phyloP scores from a whole-genome alignment of 1,140 invertebrate species.

The Caenorhabditis inopinata region DNA sequence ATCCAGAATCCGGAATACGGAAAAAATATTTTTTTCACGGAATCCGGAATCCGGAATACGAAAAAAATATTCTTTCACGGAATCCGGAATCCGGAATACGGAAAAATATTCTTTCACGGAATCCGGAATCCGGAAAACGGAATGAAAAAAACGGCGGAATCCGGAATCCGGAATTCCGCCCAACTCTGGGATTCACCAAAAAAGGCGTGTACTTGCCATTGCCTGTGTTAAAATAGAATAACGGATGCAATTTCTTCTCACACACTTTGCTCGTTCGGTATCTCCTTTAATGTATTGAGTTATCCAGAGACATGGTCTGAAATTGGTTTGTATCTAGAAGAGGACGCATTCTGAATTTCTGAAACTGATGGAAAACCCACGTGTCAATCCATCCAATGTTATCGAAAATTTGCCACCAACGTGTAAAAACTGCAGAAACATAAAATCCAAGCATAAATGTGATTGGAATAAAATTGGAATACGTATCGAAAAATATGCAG shows the following conservation, averaged over 20 bases:
- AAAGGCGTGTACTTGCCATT: background rate
- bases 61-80: no score
- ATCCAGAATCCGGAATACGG: no score
- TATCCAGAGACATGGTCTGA: constrained; percentile 55
- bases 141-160: no score
- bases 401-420: constrained; percentile 59
- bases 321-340: constrained; percentile 8
- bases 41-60: no score
- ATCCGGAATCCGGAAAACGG: no score
- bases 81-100: no score
- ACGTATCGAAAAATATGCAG: constrained; percentile 60
- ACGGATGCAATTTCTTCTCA: constrained; percentile 59
- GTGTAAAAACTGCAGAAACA: constrained; percentile 60
- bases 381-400: constrained; percentile 65
- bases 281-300: constrained; percentile 54
- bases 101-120: no score
- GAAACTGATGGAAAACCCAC: constrained; percentile 43
- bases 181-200: no score
- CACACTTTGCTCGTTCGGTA: constrained; percentile 52
- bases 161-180: no score
- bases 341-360: background rate
- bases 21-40: no score
- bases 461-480: constrained; percentile 58
- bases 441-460: constrained; percentile 66
- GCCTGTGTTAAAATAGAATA: constrained; percentile 42